phyloP scores from a whole-genome alignment of 2,113 vertebrate species.

The Phalacrocorax pelagicus region DNA sequence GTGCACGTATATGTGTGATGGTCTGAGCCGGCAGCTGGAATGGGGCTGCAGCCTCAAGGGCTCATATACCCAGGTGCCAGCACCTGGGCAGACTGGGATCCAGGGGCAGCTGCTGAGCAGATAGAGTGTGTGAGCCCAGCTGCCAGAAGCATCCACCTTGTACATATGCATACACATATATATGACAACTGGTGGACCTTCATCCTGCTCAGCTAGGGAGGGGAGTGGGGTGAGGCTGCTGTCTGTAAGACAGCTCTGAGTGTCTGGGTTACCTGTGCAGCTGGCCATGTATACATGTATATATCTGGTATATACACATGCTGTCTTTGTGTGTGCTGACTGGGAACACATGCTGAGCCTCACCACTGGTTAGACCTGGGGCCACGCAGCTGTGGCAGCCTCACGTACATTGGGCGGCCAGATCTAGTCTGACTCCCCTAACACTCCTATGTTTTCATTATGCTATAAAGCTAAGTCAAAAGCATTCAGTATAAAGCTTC shows the following conservation, averaged over 20 bases:
- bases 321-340: not conserved
- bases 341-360: not conserved
- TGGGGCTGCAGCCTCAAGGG: not conserved
- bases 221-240: not conserved
- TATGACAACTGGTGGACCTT: not conserved
- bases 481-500: not conserved
- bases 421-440: not conserved
- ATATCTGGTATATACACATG: not conserved
- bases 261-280: not conserved
- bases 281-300: not conserved
- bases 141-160: not conserved
- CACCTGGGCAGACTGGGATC: not conserved
- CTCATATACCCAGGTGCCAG: not conserved
- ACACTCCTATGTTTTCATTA: not conserved
- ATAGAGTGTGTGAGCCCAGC: not conserved
- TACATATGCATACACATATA: too few relatives aligned
- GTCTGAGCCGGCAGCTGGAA: not conserved
- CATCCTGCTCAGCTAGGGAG: not conserved
- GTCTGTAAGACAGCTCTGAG: not conserved
- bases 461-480: not conserved
- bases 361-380: not conserved
- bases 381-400: not conserved
- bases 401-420: not conserved
- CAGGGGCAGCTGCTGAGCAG: not conserved
- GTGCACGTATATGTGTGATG: not conserved